Base-by-base conservation (phyloP, 2,888 invertebrate genomes). In the Clitarchus hookeri region DNA sequence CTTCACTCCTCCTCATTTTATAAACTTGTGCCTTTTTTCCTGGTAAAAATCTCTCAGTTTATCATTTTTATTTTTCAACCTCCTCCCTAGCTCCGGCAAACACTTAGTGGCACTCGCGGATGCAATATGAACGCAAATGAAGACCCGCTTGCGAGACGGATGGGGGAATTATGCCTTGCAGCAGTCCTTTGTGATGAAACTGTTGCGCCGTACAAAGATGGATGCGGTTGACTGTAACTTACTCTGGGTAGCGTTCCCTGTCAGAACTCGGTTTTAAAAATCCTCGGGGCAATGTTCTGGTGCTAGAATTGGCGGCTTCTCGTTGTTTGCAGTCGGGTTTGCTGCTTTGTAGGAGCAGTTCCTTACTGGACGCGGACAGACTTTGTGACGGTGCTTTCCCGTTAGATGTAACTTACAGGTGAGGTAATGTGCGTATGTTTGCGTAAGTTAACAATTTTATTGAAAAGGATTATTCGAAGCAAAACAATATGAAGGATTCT, bases 61-160 rank as follows among this genome's bases (percentile, higher is more conserved):
- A 65, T 65, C 11, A n/a, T 65, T 65, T 65, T 65, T 65, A 16
- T 23, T 48, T 11, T 48, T 48, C 48, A 11, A 48, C 65, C 65
- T 8, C 12, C 65, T 65, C 8, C 65, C 65, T n/a, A n/a, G 19
- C 65, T 65, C 8, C 65, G 8, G 19, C 8, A 1, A n/a, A 65
- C 65, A 12, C 8, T 23, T 65, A 6, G 65, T 19, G 65, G 65
- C 65, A 23, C 65, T 65, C 65, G 19, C 19, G 65, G 65, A 6
- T 23, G 65, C 65, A 65, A 65, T 65, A 65, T 65, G 16, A 65
- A 65, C 65, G 65, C 65, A 65, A 65, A 65, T 65, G 65, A 65
- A 65, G 23, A 8, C 8, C 6, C n/a, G 23, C 65, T 1, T 9
- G n/a, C 11, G 65, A 65, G 65, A 65, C 65, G 65, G 65, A 65